These are phyloP conservation scores for Acanthopleura granulata DNA, from an alignment of 2,888 invertebrate genomes.

Conservation along the genomic window DNA sequence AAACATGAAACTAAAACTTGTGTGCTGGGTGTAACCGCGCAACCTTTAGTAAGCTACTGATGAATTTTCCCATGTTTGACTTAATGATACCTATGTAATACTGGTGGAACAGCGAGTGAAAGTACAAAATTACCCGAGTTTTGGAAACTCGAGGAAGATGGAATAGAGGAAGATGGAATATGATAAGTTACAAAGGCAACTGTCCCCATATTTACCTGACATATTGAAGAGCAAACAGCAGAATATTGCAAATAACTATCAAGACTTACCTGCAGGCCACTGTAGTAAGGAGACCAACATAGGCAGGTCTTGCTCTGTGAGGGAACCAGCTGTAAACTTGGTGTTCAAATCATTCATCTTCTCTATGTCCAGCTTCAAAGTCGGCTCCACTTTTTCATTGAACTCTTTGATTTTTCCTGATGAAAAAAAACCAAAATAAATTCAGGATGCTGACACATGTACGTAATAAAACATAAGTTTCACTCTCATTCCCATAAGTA, in stretches of 20 bases:
- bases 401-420: constrained; percentile 64
- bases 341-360: constrained; percentile 72
- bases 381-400: constrained; percentile 55
- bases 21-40: too few species aligned
- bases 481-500: not conserved
- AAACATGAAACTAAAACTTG: too few species aligned
- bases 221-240: not conserved
- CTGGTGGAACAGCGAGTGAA: too few species aligned
- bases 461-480: not conserved
- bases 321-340: constrained; percentile 57
- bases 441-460: not conserved
- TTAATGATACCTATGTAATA: too few species aligned
- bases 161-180: too few species aligned
- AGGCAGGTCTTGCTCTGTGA: constrained; percentile 71
- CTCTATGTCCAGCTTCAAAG: constrained; percentile 73
- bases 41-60: too few species aligned
- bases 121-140: too few species aligned
- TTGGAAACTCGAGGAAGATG: too few species aligned
- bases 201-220: too few species aligned
- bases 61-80: too few species aligned
- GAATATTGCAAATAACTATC: not conserved
- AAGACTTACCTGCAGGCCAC: constrained; percentile 79
- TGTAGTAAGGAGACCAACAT: constrained; percentile 77
- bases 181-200: too few species aligned
- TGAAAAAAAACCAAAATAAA: not conserved